Evolutionary conservation across 92 coral and sea anemone species (phyloP).

Genomic region (Porites divaricata): DNA sequence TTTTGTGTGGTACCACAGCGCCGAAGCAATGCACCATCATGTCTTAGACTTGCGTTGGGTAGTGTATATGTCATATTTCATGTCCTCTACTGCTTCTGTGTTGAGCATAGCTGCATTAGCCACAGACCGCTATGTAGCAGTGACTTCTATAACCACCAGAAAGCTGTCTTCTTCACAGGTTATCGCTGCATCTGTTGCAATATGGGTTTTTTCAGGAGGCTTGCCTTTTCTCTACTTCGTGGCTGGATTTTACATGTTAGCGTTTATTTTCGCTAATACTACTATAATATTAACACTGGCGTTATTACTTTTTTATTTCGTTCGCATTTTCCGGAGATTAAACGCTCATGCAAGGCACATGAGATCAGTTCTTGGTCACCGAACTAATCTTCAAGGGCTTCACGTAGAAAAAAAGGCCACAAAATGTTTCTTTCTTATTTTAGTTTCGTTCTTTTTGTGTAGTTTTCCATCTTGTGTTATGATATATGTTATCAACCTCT

Average conservation of each 20-base stretch:
- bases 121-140: constrained; percentile 71
- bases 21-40: constrained; percentile 56
- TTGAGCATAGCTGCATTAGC: constrained; percentile 84
- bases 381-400: constrained; percentile 15
- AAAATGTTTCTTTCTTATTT: constrained; percentile 67
- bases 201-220: constrained; percentile 62
- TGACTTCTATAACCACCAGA: constrained; percentile 68
- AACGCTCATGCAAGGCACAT: constrained; percentile 49
- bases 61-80: constrained; percentile 71
- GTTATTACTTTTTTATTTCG: constrained; percentile 53
- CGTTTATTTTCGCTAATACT: constrained; percentile 70
- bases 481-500: constrained; percentile 87
- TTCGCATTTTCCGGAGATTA: constrained; percentile 63
- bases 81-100: constrained; percentile 78
- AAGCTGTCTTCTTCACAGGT: constrained; percentile 45
- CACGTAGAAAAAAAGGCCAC: constrained; percentile 71
- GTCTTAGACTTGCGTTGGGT: constrained; percentile 57
- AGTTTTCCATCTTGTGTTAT: constrained; percentile 82
- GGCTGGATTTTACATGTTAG: constrained; percentile 57
- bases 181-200: constrained; percentile 36
- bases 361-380: neutral
- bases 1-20: constrained; percentile 71
- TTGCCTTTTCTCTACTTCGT: constrained; percentile 63
- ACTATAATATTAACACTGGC: constrained; percentile 58
- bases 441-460: constrained; percentile 68